Evolutionary conservation across 1,140 invertebrate genomes (phyloP).

Genomic region (Glomeris maerens): DNA sequence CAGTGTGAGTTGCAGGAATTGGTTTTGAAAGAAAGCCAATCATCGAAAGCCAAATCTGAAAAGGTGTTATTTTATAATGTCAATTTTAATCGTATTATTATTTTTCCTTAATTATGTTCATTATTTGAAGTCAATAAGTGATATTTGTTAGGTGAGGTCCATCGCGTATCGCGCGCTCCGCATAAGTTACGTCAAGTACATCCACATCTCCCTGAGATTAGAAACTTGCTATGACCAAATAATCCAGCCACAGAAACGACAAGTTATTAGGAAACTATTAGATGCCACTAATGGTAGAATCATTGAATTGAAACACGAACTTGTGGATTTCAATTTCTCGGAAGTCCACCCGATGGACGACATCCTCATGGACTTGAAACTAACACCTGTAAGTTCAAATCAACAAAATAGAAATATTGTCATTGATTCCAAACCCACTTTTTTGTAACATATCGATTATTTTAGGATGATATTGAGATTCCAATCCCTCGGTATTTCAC

Average conservation of each 20-base stretch:
- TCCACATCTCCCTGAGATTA: slow-evolving; percentile 55
- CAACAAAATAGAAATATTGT: neutral
- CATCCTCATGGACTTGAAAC: slow-evolving; percentile 42
- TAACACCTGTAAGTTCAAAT: slow-evolving; percentile 35
- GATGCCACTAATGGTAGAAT: slow-evolving; percentile 62
- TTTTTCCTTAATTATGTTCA: too few species aligned
- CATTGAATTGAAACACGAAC: slow-evolving; percentile 49
- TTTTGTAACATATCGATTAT: neutral
- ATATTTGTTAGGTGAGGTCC: too few species aligned
- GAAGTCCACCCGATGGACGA: slow-evolving; percentile 78
- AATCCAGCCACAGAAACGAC: slow-evolving; percentile 79
- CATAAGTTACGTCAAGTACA: slow-evolving; percentile 54
- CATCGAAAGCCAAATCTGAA: too few species aligned
- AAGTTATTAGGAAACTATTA: slow-evolving; percentile 58
- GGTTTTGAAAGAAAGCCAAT: too few species aligned
- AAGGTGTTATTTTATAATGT: too few species aligned
- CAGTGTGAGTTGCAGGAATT: too few species aligned
- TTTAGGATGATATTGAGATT: slow-evolving; percentile 33
- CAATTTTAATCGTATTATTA: too few species aligned
- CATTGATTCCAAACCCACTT: neutral
- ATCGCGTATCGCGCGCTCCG: slow-evolving; percentile 18
- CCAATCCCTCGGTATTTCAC: slow-evolving; percentile 37
- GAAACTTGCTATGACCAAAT: slow-evolving; percentile 76
- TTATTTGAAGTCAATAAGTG: too few species aligned
- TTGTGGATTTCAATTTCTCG: slow-evolving; percentile 68